phyloP scores from a whole-genome alignment of 2,113 vertebrate genomes.

The Andinoacara biseriatus region DNA sequence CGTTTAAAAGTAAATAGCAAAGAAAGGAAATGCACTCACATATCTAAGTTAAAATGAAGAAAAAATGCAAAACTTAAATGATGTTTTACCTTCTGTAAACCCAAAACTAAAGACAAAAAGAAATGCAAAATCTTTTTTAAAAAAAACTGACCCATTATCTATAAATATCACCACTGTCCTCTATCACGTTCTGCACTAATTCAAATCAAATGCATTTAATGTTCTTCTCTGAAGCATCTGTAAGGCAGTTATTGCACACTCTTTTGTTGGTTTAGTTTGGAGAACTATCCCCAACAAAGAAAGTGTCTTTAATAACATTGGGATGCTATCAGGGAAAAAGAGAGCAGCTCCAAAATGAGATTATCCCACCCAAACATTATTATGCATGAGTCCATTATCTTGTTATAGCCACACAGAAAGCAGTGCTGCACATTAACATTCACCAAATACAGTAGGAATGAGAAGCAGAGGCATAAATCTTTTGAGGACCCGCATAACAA shows the following conservation, averaged over 20 bases:
- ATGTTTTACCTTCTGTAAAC: not conserved
- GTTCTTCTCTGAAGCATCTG: not conserved
- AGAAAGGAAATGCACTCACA: not conserved
- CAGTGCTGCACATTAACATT: slow-evolving; percentile 54
- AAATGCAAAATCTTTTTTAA: not conserved
- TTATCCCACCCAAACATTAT: slow-evolving; percentile 59
- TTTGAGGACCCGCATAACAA: slow-evolving; percentile 45
- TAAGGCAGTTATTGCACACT: slow-evolving; percentile 17
- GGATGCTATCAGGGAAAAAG: slow-evolving; percentile 42
- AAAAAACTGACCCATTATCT: not conserved
- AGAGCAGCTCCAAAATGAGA: slow-evolving; percentile 49
- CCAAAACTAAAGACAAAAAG: not conserved
- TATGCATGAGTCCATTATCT: slow-evolving; percentile 65
- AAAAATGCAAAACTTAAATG: not conserved
- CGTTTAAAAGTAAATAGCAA: not conserved
- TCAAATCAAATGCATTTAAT: not conserved
- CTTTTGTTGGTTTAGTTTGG: slow-evolving; percentile 11
- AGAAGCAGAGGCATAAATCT: slow-evolving; percentile 32
- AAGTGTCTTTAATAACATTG: slow-evolving; percentile 38
- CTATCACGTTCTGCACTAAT: not conserved
- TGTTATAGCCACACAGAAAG: slow-evolving; percentile 43
- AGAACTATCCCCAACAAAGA: not conserved
- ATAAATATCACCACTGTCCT: not conserved
- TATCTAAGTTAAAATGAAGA: too few relatives aligned
- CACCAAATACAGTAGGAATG: slow-evolving; percentile 32